Base-by-base conservation (phyloP, 2,888 invertebrate species). In the Diachrysia chrysitis region DNA sequence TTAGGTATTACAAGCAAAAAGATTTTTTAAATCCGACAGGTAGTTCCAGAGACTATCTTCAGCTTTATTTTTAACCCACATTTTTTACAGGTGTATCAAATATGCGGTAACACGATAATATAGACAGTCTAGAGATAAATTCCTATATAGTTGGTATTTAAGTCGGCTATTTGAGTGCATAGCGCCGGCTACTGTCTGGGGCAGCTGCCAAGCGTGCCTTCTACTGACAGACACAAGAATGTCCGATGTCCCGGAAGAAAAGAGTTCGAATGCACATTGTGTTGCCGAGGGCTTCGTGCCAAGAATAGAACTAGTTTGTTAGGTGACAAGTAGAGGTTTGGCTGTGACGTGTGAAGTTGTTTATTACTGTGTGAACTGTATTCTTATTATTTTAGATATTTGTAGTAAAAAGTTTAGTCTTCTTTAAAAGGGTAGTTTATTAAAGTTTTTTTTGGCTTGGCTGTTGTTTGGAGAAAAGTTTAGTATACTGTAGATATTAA, bases 101-200 rank as follows among this genome's bases (percentile, higher is more conserved):
- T 32, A 32, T 10, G 10, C 32, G 48, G 19, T 51, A 21, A 51
- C 19, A 51, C 2, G 48, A 19, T 12, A 51, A 51, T 51, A 21
- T n/a, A 14, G 16, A 37, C 16, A n/a, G 42, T n/a, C n/a, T 42
- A n/a, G 37, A 12, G n/a, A n/a, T 42, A 5, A 0, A n/a, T 42
- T 21, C 48, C 19, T 21, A 51, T 12, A 51, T 12, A 51, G 19
- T 21, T 51, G 21, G 48, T 51, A 42, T 42, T 42, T 42, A 42
- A 16, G 42, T n/a, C 16, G 37, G 2, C 42, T 51, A 51, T 51
- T 51, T 51, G 14, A 51, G 48, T 51, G 21, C 48, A 51, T 51
- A 21, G 48, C 48, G 48, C 48, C 48, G 21, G 21, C 21, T 2
- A 17, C 9, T 7, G 48, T 21, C 48, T 12, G 19, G 19, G 3